Evolutionary conservation across 1,140 invertebrate genomes (phyloP), one percentile per base, ranked within the genome.

Genomic region (Drosophila busckii): DNA sequence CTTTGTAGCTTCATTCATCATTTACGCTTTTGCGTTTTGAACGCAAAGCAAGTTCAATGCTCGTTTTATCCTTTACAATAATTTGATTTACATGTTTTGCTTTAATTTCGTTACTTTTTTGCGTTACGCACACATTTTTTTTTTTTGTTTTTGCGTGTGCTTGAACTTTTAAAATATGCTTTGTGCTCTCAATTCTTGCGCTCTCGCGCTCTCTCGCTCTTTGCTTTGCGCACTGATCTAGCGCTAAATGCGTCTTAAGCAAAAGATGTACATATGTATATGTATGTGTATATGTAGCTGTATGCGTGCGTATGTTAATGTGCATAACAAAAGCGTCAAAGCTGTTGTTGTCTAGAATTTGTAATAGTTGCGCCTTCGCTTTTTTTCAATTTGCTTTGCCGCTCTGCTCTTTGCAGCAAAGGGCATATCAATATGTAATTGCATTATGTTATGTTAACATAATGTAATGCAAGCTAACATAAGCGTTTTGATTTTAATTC

Each of bases 201-300:
- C 40, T 15, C 28, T 31, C 8, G 7, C 35, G 38, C 16, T 31
- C 10, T 37, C 13, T 28, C n/a, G 28, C 37, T 61, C 20, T 58
- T 34, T 42, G 48, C 52, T 71, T 76, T 76, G n/a, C n/a, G n/a
- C n/a, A n/a, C n/a, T n/a, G 10, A 62, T 80, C 73, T 78, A 78
- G 69, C 73, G 64, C 73, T 13, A 82, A 75, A 82, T 80, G 73
- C 75, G 73, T 80, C 69, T 78, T 82, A 75, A 69, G n/a, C 44
- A 19, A 60, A 69, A 38, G 16, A 26, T 20, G 7, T 16, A 37
- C 13, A 5, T 31, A 37, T 10, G 3, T 28, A 8, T 9, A 12
- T 40, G 13, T 26, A 12, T 41, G 20, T 20, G 37, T 28, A 7
- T 48, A 34, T 32, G 26, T 38, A 20, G n/a, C 10, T 46, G 25